Conservation (phyloP, 2,797 vertebrate genomes). For the Pelobates cultripes region DNA sequence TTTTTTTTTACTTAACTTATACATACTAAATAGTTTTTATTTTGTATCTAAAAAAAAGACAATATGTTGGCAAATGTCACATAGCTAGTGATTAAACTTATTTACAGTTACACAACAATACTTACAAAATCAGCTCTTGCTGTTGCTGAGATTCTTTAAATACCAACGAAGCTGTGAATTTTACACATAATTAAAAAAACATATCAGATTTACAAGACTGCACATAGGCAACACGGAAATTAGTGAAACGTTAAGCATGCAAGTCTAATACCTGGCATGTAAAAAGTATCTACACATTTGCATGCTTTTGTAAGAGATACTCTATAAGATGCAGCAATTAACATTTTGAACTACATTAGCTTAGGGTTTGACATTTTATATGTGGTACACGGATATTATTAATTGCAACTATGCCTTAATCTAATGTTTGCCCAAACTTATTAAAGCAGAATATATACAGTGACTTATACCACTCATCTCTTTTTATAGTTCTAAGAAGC, state of each 20-base stretch:
- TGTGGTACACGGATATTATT: too few relatives aligned
- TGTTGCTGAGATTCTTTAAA: slow-evolving; percentile 5
- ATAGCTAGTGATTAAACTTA: neutral
- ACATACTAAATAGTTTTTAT: too few relatives aligned
- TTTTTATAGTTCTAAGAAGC: too few relatives aligned
- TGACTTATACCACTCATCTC: too few relatives aligned
- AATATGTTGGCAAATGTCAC: slow-evolving; percentile 1
- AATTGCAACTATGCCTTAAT: too few relatives aligned
- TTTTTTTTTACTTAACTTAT: too few relatives aligned
- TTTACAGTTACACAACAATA: neutral
- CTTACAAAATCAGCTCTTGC: slow-evolving; percentile 9
- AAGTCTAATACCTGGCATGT: neutral
- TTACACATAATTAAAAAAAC: slow-evolving; percentile 11
- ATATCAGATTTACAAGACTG: slow-evolving; percentile 12
- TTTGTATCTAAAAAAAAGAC: too few relatives aligned
- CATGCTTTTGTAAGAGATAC: neutral
- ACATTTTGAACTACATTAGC: too few relatives aligned
- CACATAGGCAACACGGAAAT: neutral
- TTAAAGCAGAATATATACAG: too few relatives aligned
- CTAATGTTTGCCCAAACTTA: too few relatives aligned
- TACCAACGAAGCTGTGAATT: slow-evolving; percentile 13
- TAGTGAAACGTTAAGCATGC: neutral
- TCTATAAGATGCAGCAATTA: neutral
- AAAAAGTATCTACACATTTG: neutral
- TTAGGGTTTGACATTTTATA: too few relatives aligned